A percentile compares a stretch with the other conserved stretches of the same genome.
These are phyloP conservation scores for Tachina fera DNA, from an alignment of 2,888 invertebrate species.

Conservation along the genomic window DNA sequence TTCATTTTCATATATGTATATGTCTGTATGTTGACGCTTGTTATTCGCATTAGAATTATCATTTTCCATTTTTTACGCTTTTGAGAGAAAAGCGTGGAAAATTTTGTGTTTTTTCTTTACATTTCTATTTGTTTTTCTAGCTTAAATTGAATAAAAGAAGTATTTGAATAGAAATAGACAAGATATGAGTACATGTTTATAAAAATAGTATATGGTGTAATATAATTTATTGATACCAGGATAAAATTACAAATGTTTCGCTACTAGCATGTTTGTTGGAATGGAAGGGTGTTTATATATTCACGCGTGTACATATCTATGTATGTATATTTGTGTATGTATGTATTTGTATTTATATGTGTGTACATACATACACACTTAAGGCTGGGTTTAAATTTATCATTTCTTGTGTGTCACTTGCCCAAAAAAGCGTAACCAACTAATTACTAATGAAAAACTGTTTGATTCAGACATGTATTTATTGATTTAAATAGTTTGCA, in stretches of 20 bases:
- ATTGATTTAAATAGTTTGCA: too few species aligned
- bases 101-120: constrained; percentile 1
- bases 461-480: too few species aligned
- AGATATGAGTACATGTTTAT: constrained; percentile 10
- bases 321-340: too few species aligned
- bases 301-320: too few species aligned
- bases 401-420: too few species aligned
- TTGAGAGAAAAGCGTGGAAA: constrained; percentile 62
- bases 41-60: constrained; percentile 54
- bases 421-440: too few species aligned
- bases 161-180: constrained; percentile 37
- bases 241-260: constrained; percentile 59
- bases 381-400: too few species aligned
- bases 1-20: not conserved
- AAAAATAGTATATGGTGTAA: not conserved
- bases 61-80: constrained; percentile 68
- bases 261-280: not conserved
- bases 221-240: constrained; percentile 67
- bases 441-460: too few species aligned
- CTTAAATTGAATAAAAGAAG: not conserved
- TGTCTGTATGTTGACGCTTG: constrained; percentile 34
- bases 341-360: too few species aligned
- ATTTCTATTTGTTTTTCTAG: constrained; percentile 31
- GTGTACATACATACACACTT: too few species aligned
- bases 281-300: not conserved